Conservation (phyloP, 2,113 vertebrate genomes). For the Tinamus guttatus region DNA sequence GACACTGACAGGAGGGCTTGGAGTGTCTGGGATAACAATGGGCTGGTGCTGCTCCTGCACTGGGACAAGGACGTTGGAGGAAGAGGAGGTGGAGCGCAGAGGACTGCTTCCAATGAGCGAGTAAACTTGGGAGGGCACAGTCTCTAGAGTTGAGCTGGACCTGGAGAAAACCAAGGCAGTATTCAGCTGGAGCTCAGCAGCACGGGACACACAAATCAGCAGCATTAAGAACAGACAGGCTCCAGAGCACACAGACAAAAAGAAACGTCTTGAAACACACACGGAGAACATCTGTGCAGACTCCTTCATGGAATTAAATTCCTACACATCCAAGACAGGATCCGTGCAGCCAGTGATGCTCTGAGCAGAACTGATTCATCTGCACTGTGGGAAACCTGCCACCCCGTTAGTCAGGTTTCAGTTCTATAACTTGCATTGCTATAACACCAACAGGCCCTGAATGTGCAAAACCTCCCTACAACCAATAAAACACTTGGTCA, state of each 20-base stretch:
- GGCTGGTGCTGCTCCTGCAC: constrained; percentile 88
- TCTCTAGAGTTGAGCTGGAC: constrained; percentile 80
- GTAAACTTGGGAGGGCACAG: constrained; percentile 81
- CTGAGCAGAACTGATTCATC: neutral
- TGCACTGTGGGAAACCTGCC: neutral
- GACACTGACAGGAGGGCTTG: constrained; percentile 95
- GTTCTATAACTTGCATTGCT: neutral
- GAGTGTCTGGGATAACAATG: constrained; percentile 96
- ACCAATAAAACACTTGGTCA: neutral
- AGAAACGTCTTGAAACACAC: neutral
- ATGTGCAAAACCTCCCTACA: neutral
- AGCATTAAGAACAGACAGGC: neutral
- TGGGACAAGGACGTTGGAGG: constrained; percentile 82
- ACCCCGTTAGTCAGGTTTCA: neutral
- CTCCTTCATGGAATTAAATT: neutral
- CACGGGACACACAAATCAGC: neutral
- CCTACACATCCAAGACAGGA: neutral
- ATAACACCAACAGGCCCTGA: neutral
- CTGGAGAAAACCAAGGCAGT: constrained; percentile 71
- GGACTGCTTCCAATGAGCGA: constrained; percentile 86
- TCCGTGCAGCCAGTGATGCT: neutral
- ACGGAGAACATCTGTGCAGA: neutral
- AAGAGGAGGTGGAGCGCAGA: constrained; percentile 79
- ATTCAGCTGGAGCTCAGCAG: neutral
- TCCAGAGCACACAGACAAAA: neutral